Evolutionary conservation across 2,888 invertebrate species (phyloP).

Genomic region (Callyntrura sp.): DNA sequence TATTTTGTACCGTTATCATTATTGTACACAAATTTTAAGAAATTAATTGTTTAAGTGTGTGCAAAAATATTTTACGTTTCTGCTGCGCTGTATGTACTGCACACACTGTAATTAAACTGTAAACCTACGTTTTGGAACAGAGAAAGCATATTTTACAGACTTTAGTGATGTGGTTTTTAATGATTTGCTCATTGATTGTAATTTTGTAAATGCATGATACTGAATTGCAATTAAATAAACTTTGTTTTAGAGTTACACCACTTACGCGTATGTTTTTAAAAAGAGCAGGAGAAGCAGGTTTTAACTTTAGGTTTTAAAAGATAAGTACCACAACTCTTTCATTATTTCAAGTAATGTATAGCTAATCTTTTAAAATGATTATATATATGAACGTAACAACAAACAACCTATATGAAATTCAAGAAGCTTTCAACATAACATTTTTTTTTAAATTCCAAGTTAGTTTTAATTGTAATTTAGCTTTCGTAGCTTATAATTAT

Average conservation of each 20-base stretch:
- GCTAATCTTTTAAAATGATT: background rate
- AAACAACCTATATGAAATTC: background rate
- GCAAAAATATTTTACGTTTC: background rate
- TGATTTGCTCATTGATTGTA: conserved; percentile 13
- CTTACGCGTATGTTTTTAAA: background rate
- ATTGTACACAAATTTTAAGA: too few relatives aligned
- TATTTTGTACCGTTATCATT: conserved; percentile 1
- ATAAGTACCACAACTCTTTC: conserved; percentile 26
- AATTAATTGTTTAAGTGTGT: too few relatives aligned
- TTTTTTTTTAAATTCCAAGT: background rate
- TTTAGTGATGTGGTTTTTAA: background rate
- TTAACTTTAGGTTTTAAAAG: background rate
- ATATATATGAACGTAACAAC: background rate
- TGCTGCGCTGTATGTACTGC: background rate
- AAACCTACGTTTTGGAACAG: background rate
- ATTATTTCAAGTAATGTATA: background rate
- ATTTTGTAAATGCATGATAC: conserved; percentile 2
- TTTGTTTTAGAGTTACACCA: background rate
- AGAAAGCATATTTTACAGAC: background rate
- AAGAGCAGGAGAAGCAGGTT: too few relatives aligned
- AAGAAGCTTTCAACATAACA: conserved; percentile 9
- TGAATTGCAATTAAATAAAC: background rate
- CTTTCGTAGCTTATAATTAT: background rate
- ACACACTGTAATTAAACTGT: background rate
- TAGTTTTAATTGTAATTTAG: background rate